phyloP scores from a whole-genome alignment of 1,140 invertebrate species.

The Heliconius hermathena region DNA sequence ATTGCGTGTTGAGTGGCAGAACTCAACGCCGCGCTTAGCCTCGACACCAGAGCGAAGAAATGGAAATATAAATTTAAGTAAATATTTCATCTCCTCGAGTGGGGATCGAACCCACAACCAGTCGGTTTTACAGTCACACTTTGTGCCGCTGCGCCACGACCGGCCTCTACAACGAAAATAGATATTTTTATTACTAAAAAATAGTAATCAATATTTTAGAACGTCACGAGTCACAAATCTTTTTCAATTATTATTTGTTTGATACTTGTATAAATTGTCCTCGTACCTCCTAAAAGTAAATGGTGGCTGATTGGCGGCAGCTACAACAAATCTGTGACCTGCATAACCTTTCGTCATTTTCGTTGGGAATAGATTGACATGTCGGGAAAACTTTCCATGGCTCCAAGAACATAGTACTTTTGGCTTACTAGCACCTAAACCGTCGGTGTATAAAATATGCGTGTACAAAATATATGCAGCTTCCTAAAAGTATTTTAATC shows the following conservation, averaged over 20 bases:
- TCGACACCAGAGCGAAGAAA: too few species aligned
- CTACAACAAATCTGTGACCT: constrained; percentile 86
- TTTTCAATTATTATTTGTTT: too few species aligned
- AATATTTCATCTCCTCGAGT: too few species aligned
- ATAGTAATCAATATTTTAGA: too few species aligned
- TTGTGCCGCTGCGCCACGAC: too few species aligned
- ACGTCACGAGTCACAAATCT: too few species aligned
- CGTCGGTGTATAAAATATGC: constrained; percentile 86
- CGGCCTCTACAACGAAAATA: neutral
- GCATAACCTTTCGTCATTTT: constrained; percentile 86
- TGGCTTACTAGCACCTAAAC: constrained; percentile 84
- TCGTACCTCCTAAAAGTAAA: constrained; percentile 86
- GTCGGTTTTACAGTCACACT: too few species aligned
- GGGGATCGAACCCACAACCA: too few species aligned
- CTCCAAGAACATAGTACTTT: constrained; percentile 86
- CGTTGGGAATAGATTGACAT: constrained; percentile 85
- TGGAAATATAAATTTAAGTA: too few species aligned
- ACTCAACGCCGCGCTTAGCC: too few species aligned
- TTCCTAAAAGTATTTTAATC: constrained; percentile 73
- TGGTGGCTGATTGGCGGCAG: constrained; percentile 86
- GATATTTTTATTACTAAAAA: too few species aligned
- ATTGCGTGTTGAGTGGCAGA: too few species aligned
- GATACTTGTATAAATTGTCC: constrained; percentile 21
- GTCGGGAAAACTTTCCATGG: constrained; percentile 83
- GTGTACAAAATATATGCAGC: constrained; percentile 87